These are phyloP conservation scores for Pemphredon lugubris DNA, from an alignment of 2,888 invertebrate species.

Conservation along the genomic window DNA sequence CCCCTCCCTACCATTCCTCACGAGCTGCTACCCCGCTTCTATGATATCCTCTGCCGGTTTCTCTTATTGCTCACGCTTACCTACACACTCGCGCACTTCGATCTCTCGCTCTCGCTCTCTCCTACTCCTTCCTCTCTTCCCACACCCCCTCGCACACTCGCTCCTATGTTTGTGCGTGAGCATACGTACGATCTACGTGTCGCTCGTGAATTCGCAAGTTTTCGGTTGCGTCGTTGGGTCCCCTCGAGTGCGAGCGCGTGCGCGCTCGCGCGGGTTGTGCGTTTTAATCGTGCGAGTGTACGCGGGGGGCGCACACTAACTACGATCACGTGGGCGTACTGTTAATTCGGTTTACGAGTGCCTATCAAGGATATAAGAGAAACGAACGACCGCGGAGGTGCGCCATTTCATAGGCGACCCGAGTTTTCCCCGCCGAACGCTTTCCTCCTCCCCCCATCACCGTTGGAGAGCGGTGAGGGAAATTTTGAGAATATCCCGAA, in stretches of 20 bases:
- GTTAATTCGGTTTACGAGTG: slow-evolving; percentile 75
- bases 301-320: slow-evolving; percentile 33
- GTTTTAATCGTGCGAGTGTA: slow-evolving; percentile 46
- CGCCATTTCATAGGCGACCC: slow-evolving; percentile 49
- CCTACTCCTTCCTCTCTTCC: too few relatives aligned
- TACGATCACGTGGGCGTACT: slow-evolving; percentile 52
- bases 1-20: slow-evolving; percentile 49
- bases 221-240: neutral
- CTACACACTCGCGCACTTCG: slow-evolving; percentile 30
- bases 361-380: slow-evolving; percentile 69
- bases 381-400: slow-evolving; percentile 54
- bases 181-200: slow-evolving; percentile 11
- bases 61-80: slow-evolving; percentile 66
- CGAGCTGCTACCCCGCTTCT: slow-evolving; percentile 55
- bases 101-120: slow-evolving; percentile 29
- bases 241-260: slow-evolving; percentile 7
- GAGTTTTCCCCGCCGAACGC: too few relatives aligned
- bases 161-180: slow-evolving; percentile 37
- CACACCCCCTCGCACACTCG: slow-evolving; percentile 17
- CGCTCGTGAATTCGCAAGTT: slow-evolving; percentile 28
- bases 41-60: slow-evolving; percentile 58
- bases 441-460: too few relatives aligned
- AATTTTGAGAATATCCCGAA: too few relatives aligned
- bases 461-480: too few relatives aligned
- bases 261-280: slow-evolving; percentile 17